Conservation (phyloP, 2,113 vertebrate species). For the Tachysurus fulvidraco region DNA sequence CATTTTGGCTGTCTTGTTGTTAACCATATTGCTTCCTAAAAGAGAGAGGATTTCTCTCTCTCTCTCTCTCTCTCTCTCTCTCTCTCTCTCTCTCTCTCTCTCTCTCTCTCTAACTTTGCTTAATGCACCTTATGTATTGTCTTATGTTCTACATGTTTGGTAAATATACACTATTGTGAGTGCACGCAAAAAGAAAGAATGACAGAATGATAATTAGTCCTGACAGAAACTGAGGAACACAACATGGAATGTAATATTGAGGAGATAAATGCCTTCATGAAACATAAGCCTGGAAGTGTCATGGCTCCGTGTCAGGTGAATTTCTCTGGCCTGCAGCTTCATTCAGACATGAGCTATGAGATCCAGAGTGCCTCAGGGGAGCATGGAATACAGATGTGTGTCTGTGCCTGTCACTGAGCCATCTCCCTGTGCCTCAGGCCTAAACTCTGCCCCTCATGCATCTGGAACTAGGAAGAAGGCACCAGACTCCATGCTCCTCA, state of each 20-base stretch:
- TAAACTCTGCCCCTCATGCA: constrained; percentile 33
- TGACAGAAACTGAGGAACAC: background rate
- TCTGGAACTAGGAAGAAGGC: constrained; percentile 38
- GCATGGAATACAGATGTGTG: constrained; percentile 44
- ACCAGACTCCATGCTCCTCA: constrained; percentile 10
- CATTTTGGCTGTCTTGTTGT: background rate
- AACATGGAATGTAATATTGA: background rate
- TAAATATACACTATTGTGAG: background rate
- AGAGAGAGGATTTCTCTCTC: too few species aligned
- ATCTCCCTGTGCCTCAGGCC: constrained; percentile 42
- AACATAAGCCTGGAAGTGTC: constrained; percentile 36
- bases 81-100: too few species aligned
- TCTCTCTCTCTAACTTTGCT: background rate
- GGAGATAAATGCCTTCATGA: background rate
- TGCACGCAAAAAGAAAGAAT: background rate
- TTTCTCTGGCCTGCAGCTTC: constrained; percentile 28
- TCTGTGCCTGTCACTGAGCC: constrained; percentile 49
- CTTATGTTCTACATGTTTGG: background rate
- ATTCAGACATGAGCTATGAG: constrained; percentile 21
- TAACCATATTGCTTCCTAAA: too few species aligned
- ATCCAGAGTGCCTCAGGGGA: constrained; percentile 41
- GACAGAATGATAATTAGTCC: background rate
- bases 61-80: too few species aligned
- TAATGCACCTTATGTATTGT: background rate
- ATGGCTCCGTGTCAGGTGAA: constrained; percentile 30